Percentiles rank a stretch among this genome's conserved stretches.
Evolutionary conservation across 2,113 vertebrate species (phyloP).

Genomic region (Epinephelus fuscoguttatus): DNA sequence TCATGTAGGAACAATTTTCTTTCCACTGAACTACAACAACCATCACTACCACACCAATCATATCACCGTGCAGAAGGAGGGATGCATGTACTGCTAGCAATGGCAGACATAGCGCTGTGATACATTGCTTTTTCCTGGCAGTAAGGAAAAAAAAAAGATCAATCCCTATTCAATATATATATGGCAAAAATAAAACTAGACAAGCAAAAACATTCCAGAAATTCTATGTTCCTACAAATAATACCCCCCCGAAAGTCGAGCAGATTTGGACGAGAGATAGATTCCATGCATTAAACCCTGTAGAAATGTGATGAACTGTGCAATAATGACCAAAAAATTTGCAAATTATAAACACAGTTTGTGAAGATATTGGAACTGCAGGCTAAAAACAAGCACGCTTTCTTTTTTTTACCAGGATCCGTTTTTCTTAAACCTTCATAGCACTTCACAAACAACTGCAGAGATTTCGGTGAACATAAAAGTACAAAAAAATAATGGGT

Average conservation of each 20-base stretch:
- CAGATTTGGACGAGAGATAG: neutral
- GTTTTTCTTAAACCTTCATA: conserved; percentile 21
- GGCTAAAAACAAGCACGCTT: conserved; percentile 8
- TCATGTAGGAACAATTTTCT: too few species aligned
- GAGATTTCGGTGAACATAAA: conserved; percentile 37
- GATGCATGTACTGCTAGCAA: too few species aligned
- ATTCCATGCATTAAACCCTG: neutral
- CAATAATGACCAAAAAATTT: neutral
- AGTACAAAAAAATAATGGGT: conserved; percentile 30
- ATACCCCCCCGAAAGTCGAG: neutral
- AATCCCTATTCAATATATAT: neutral
- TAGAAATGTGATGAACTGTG: neutral
- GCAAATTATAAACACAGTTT: conserved; percentile 1
- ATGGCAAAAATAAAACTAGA: neutral
- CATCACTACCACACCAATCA: too few species aligned
- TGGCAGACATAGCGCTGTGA: too few species aligned
- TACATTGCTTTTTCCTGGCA: too few species aligned
- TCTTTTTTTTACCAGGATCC: neutral
- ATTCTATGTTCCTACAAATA: neutral
- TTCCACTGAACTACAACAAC: too few species aligned
- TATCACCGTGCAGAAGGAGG: too few species aligned
- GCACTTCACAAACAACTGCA: conserved; percentile 27
- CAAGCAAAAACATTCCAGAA: neutral
- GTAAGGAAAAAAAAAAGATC: too few species aligned
- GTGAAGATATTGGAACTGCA: neutral